Conservation (phyloP, 1,140 invertebrate species). For the Bombus confusus region DNA sequence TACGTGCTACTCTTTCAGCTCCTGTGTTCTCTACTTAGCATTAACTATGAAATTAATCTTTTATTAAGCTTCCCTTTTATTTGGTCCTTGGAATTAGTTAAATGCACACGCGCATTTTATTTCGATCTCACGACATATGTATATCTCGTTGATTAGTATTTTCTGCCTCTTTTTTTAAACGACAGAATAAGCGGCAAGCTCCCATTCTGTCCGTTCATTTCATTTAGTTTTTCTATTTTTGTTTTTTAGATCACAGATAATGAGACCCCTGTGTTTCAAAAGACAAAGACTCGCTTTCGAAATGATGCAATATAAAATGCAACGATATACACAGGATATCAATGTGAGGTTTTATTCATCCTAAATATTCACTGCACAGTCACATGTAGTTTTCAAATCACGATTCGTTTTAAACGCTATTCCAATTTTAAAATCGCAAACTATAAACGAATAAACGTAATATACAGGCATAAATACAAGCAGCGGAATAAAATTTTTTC, state of each 20-base stretch:
- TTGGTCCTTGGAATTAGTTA: not conserved
- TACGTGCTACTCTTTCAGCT: too few species aligned
- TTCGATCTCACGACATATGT: too few species aligned
- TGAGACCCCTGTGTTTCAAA: not conserved
- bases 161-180: too few species aligned
- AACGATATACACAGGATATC: not conserved
- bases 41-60: constrained; percentile 9
- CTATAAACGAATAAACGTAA: not conserved
- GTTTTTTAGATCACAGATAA: constrained; percentile 1
- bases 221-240: not conserved
- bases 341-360: not conserved
- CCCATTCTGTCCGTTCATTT: not conserved
- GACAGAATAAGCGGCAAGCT: too few species aligned
- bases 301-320: constrained; percentile 10
- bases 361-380: not conserved
- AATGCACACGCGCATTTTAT: not conserved
- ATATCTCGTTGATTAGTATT: not conserved
- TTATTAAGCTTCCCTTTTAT: not conserved
- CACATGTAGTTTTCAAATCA: not conserved
- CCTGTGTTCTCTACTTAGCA: not conserved
- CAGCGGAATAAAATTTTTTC: not conserved
- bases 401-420: not conserved
- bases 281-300: constrained; percentile 6
- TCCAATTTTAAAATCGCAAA: not conserved
- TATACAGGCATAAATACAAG: not conserved